These are phyloP conservation scores for Drosophila azteca DNA, from an alignment of 1,140 invertebrate species.

Conservation along the genomic window DNA sequence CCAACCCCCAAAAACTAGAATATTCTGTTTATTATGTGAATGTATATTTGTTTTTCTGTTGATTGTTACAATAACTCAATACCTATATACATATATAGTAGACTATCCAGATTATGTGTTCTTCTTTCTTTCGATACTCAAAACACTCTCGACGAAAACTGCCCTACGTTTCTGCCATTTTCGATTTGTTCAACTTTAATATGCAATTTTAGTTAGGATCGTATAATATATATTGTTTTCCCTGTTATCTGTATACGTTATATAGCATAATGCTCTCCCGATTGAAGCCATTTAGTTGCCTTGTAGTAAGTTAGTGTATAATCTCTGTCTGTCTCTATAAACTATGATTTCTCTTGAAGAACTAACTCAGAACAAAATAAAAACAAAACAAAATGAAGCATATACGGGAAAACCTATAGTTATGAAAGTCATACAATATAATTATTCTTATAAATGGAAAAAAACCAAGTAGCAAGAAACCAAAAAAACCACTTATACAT, in stretches of 20 bases:
- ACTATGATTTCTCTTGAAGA: slow-evolving; percentile 51
- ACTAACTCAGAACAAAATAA: slow-evolving; percentile 27
- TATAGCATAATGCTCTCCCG: slow-evolving; percentile 49
- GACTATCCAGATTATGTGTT: slow-evolving; percentile 34
- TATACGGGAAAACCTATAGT: slow-evolving; percentile 40
- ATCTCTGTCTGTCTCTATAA: slow-evolving; percentile 32
- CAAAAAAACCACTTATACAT: slow-evolving; percentile 35
- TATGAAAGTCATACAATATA: slow-evolving; percentile 65
- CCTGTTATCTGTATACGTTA: slow-evolving; percentile 45
- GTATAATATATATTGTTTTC: slow-evolving; percentile 7
- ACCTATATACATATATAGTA: slow-evolving; percentile 5
- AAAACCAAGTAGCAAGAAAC: slow-evolving; percentile 53
- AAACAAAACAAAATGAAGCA: slow-evolving; percentile 27
- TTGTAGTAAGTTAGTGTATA: slow-evolving; percentile 79
- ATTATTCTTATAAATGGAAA: slow-evolving; percentile 71
- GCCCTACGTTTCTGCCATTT: slow-evolving; percentile 70
- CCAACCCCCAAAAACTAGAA: slow-evolving; percentile 1
- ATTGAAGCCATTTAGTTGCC: slow-evolving; percentile 83
- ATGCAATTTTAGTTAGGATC: slow-evolving; percentile 47
- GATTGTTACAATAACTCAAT: slow-evolving; percentile 17
- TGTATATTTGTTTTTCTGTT: slow-evolving; percentile 68
- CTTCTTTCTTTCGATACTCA: slow-evolving; percentile 24
- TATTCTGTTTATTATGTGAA: slow-evolving; percentile 26
- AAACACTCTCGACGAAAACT: slow-evolving; percentile 44
- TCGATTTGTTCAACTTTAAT: slow-evolving; percentile 33